Evolutionary conservation across 2,888 invertebrate species (phyloP).

Genomic region (Drosophila ezoana): DNA sequence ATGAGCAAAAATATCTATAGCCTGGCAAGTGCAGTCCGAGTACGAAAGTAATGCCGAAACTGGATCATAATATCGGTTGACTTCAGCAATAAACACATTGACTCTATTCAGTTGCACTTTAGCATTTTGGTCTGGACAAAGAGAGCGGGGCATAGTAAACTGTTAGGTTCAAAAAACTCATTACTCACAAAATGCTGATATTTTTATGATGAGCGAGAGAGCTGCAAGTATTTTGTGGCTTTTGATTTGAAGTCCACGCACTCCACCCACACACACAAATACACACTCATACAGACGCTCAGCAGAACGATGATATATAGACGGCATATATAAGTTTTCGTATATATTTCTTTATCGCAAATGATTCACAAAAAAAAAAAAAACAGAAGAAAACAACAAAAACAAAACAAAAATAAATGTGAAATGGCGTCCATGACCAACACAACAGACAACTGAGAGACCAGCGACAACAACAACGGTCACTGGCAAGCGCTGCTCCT

Average conservation of each 20-base stretch:
- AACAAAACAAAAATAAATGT: conserved; percentile 59
- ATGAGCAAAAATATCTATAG: too few species aligned
- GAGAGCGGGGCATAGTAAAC: neutral
- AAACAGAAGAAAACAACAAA: conserved; percentile 9
- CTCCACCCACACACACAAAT: conserved; percentile 3
- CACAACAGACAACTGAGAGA: conserved; percentile 65
- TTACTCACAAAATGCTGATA: conserved; percentile 48
- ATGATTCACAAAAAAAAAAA: conserved; percentile 67
- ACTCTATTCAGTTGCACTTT: conserved; percentile 21
- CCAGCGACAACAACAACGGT: conserved; percentile 48
- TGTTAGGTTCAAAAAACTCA: conserved; percentile 66
- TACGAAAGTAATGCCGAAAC: conserved; percentile 12
- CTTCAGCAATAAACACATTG: conserved; percentile 13
- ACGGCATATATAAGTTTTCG: conserved; percentile 8
- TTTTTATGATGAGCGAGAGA: conserved; percentile 38
- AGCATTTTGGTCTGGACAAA: neutral
- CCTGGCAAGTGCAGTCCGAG: too few species aligned
- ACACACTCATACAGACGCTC: neutral
- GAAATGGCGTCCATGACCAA: conserved; percentile 79
- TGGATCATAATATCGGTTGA: conserved; percentile 5
- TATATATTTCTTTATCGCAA: conserved; percentile 69
- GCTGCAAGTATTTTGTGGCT: conserved; percentile 61
- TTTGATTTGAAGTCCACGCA: conserved; percentile 57
- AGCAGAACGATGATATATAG: neutral
- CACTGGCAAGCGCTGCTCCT: conserved; percentile 38